phyloP scores from a whole-genome alignment of 23 tunicate species.

The Halocynthia roretzi region DNA sequence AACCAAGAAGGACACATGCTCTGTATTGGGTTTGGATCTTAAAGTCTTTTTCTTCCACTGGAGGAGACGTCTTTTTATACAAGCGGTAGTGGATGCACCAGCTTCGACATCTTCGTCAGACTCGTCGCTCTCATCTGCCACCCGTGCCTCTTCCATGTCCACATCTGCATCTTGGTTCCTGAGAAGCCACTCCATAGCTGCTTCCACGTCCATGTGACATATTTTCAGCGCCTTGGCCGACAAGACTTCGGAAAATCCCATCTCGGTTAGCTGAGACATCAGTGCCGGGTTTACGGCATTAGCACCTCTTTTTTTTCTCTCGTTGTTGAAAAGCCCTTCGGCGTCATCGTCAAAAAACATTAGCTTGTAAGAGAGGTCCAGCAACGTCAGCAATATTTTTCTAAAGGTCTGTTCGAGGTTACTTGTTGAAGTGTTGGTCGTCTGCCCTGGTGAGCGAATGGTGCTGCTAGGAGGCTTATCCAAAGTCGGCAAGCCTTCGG shows the following conservation, averaged over 20 bases:
- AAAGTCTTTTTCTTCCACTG: slow-evolving; percentile 13
- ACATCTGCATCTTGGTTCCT: slow-evolving; percentile 16
- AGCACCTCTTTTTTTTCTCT: neutral
- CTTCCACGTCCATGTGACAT: slow-evolving; percentile 34
- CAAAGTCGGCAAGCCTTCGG: slow-evolving; percentile 49
- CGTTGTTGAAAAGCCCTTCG: neutral
- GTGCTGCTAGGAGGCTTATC: neutral
- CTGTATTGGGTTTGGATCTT: slow-evolving; percentile 58
- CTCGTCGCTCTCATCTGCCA: slow-evolving; percentile 8
- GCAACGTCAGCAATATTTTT: slow-evolving; percentile 68
- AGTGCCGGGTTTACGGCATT: slow-evolving; percentile 1
- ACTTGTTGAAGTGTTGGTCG: slow-evolving; percentile 18
- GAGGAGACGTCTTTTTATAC: neutral
- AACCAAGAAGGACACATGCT: slow-evolving; percentile 37
- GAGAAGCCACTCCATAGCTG: slow-evolving; percentile 79
- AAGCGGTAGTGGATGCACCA: neutral
- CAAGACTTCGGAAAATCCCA: slow-evolving; percentile 73
- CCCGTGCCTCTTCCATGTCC: neutral
- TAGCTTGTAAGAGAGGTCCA: slow-evolving; percentile 87
- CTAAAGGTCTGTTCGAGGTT: slow-evolving; percentile 85
- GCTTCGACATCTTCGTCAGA: slow-evolving; percentile 10
- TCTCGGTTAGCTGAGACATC: slow-evolving; percentile 37
- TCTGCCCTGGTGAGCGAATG: neutral
- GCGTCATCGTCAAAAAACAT: slow-evolving; percentile 72
- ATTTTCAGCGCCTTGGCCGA: slow-evolving; percentile 47